Conservation (phyloP, 2,888 invertebrate species). For the Drosophila fulvimacula region DNA sequence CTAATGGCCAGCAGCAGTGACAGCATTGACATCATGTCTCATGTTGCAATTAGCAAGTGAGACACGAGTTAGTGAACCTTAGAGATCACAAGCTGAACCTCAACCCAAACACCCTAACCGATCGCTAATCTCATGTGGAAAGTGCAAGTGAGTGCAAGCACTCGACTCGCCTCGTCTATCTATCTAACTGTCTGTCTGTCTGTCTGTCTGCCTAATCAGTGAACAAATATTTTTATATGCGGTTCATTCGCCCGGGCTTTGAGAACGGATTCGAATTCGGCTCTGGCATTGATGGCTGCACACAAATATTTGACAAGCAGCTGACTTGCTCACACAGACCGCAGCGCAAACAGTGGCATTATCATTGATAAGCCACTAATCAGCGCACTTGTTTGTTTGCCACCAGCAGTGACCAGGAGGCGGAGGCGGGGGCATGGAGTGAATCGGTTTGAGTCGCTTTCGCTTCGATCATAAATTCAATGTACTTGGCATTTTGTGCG, state of each 20-base stretch:
- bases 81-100: slow-evolving; percentile 19
- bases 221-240: slow-evolving; percentile 71
- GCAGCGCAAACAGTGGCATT: slow-evolving; percentile 43
- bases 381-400: slow-evolving; percentile 64
- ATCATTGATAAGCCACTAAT: slow-evolving; percentile 62
- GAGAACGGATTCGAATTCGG: slow-evolving; percentile 18
- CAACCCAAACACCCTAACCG: not conserved
- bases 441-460: not conserved
- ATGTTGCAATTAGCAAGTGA: slow-evolving; percentile 75
- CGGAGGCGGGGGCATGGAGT: not conserved
- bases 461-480: slow-evolving; percentile 53
- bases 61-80: slow-evolving; percentile 68
- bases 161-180: slow-evolving; percentile 12
- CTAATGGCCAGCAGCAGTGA: slow-evolving; percentile 64
- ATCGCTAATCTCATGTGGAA: slow-evolving; percentile 62
- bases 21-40: slow-evolving; percentile 68
- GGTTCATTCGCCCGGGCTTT: slow-evolving; percentile 58
- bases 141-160: slow-evolving; percentile 74
- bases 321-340: slow-evolving; percentile 31
- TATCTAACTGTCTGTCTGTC: slow-evolving; percentile 9
- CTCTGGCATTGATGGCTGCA: slow-evolving; percentile 54
- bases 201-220: slow-evolving; percentile 54
- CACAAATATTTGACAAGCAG: slow-evolving; percentile 70
- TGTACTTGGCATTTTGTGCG: slow-evolving; percentile 32
- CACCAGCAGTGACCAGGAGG: not conserved